Conservation (phyloP, 2,888 invertebrate species). For the Chymomyza amoena region DNA sequence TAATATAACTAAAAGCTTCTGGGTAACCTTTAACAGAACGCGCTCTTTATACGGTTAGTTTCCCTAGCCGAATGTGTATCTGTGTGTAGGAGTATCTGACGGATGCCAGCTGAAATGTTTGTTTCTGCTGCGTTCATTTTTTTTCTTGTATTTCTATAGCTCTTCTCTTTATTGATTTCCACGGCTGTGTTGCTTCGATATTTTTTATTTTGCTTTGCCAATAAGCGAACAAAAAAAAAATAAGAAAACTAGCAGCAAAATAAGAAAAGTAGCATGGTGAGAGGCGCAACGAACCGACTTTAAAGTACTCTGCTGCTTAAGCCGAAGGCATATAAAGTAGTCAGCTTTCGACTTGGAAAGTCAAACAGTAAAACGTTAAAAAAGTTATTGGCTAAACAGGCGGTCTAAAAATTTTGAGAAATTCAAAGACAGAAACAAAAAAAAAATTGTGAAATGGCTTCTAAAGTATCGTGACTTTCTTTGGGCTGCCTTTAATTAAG, state of each 20-base stretch:
- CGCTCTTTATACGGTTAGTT: conserved; percentile 17
- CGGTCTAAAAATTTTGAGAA: too few species aligned
- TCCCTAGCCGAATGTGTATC: not conserved
- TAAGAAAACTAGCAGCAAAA: conserved; percentile 9
- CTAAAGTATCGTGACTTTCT: too few species aligned
- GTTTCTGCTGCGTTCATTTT: conserved; percentile 12
- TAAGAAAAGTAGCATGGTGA: not conserved
- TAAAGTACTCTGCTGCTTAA: too few species aligned
- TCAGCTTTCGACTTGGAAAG: too few species aligned
- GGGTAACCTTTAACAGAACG: conserved; percentile 53
- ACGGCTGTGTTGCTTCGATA: conserved; percentile 18
- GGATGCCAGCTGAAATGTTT: conserved; percentile 32
- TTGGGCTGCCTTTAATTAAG: too few species aligned
- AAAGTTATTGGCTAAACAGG: too few species aligned
- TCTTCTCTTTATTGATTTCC: conserved; percentile 59
- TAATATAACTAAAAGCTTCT: conserved; percentile 73
- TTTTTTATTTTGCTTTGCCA: conserved; percentile 12
- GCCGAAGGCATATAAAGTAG: too few species aligned
- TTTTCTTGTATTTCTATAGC: conserved; percentile 4
- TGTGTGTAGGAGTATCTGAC: conserved; percentile 46
- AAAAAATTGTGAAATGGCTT: too few species aligned
- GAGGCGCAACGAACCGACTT: not conserved
- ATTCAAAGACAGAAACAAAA: too few species aligned
- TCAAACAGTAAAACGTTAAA: too few species aligned
- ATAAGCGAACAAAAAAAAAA: conserved; percentile 7